phyloP scores from a whole-genome alignment of 2,797 vertebrate species.

The Microctenopoma stevenorrisi region DNA sequence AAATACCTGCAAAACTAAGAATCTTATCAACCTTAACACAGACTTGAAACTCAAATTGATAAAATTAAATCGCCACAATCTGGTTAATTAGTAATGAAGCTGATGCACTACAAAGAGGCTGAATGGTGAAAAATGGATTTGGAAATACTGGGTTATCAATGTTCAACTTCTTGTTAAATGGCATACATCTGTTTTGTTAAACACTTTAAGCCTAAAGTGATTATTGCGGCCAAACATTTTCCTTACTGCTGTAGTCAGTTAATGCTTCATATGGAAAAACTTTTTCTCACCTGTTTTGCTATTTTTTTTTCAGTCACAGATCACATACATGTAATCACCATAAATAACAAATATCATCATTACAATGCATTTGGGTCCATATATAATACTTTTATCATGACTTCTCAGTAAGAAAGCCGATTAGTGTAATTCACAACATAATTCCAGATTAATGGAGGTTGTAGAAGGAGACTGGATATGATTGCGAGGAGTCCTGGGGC shows the following conservation, averaged over 20 bases:
- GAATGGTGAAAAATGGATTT: too few species aligned
- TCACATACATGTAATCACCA: constrained; percentile 35
- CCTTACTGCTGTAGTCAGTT: background rate
- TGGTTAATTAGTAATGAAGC: too few species aligned
- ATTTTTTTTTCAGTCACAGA: background rate
- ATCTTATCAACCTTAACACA: too few species aligned
- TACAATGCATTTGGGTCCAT: constrained; percentile 3
- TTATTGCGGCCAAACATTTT: too few species aligned
- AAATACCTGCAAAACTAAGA: too few species aligned
- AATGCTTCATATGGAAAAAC: background rate
- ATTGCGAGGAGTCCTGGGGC: constrained; percentile 47
- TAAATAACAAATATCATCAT: constrained; percentile 13
- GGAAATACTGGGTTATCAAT: too few species aligned
- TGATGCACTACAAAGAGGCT: too few species aligned
- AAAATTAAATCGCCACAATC: too few species aligned
- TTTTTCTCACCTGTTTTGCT: constrained; percentile 2
- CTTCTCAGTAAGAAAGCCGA: constrained; percentile 37
- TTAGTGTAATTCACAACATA: constrained; percentile 58
- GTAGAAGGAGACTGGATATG: constrained; percentile 37
- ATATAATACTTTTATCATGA: constrained; percentile 46
- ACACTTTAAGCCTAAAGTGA: too few species aligned
- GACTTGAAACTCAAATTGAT: too few species aligned
- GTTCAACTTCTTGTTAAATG: too few species aligned
- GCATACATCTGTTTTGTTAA: too few species aligned
- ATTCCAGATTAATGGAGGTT: constrained; percentile 53